These are phyloP conservation scores for Musca vetustissima DNA, from an alignment of 1,140 invertebrate genomes.

Conservation along the genomic window DNA sequence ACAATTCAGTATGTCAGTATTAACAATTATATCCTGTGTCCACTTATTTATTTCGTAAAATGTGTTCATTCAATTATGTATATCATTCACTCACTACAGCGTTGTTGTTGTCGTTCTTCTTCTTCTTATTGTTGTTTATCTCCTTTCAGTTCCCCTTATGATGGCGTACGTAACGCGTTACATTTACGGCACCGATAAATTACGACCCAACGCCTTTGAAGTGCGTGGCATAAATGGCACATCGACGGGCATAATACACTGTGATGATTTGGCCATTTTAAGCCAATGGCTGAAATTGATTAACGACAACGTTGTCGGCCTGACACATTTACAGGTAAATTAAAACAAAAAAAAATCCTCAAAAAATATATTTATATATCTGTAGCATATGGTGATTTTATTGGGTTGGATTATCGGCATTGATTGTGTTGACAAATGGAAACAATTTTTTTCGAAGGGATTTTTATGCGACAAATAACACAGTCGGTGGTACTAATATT, in stretches of 20 bases:
- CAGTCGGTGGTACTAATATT: too few relatives aligned
- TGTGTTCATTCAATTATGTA: too few relatives aligned
- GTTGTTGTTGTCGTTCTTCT: not conserved
- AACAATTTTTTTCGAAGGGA: too few relatives aligned
- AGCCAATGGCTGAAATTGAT: constrained; percentile 95
- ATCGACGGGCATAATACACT: constrained; percentile 79
- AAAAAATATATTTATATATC: too few relatives aligned
- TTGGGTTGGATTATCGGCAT: too few relatives aligned
- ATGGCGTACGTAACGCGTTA: constrained; percentile 95
- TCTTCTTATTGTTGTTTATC: not conserved
- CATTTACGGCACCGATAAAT: constrained; percentile 92
- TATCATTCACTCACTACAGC: too few relatives aligned
- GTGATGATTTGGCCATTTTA: constrained; percentile 85
- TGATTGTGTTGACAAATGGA: too few relatives aligned
- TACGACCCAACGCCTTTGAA: constrained; percentile 92
- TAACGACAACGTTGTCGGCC: constrained; percentile 87
- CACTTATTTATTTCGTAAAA: too few relatives aligned
- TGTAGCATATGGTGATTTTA: too few relatives aligned
- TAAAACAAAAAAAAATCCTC: not conserved
- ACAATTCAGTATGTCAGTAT: too few relatives aligned
- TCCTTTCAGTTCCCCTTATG: constrained; percentile 79
- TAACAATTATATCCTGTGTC: too few relatives aligned
- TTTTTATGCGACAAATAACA: too few relatives aligned
- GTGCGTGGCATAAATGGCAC: constrained; percentile 86
- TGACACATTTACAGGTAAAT: constrained; percentile 82